phyloP scores from a whole-genome alignment of 2,888 invertebrate genomes.

The Adineta ricciae region DNA sequence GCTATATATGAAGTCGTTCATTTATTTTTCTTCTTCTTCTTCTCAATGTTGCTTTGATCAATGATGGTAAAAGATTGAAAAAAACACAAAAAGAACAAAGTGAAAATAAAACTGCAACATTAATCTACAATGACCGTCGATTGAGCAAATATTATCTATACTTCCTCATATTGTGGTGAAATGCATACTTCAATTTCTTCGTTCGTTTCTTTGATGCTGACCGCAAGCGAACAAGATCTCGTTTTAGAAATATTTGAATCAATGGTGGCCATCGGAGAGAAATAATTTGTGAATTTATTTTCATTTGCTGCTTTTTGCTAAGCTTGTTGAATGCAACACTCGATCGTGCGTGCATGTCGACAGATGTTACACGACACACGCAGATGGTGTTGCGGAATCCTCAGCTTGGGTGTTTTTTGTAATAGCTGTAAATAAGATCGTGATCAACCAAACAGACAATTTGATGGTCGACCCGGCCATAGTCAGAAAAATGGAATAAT shows the following conservation, averaged over 20 bases:
- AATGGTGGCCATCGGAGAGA: neutral
- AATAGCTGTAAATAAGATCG: neutral
- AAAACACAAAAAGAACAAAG: neutral
- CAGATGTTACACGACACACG: neutral
- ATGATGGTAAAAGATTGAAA: neutral
- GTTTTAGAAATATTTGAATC: neutral
- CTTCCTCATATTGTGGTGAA: neutral
- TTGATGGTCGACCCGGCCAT: neutral
- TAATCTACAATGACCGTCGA: neutral
- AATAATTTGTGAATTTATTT: neutral
- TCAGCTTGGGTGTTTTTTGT: neutral
- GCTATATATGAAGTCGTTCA: neutral
- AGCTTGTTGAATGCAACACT: neutral
- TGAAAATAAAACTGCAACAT: neutral
- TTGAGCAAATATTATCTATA: slow-evolving; percentile 16
- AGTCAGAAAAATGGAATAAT: neutral
- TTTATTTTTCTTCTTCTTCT: neutral
- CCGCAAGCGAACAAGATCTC: neutral
- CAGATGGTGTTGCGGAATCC: slow-evolving; percentile 12
- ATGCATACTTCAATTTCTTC: neutral
- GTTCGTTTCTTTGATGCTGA: neutral
- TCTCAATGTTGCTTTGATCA: neutral
- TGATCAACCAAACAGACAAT: neutral
- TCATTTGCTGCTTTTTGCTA: neutral
- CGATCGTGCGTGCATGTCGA: neutral